phyloP scores from a whole-genome alignment of 2,888 invertebrate species.

The Cantharis nigra region DNA sequence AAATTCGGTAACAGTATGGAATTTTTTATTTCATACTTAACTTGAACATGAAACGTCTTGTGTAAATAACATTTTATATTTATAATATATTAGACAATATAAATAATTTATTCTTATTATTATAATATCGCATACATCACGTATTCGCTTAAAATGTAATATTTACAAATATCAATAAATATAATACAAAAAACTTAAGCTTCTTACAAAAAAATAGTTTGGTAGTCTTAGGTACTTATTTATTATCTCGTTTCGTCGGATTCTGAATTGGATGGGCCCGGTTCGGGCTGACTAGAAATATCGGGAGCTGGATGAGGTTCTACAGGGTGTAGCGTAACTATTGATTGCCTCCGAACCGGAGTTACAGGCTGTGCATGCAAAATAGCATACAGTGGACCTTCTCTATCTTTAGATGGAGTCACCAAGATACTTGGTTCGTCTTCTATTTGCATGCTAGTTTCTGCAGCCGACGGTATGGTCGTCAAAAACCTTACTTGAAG shows the following conservation, averaged over 20 bases:
- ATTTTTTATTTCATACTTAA: slow-evolving; percentile 43
- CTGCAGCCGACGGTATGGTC: slow-evolving; percentile 75
- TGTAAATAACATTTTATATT: slow-evolving; percentile 50
- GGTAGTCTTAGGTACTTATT: slow-evolving; percentile 38
- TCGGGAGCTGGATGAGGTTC: slow-evolving; percentile 39
- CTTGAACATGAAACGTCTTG: slow-evolving; percentile 48
- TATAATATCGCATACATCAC: slow-evolving; percentile 34
- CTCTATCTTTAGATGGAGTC: slow-evolving; percentile 50
- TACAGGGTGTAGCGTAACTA: slow-evolving; percentile 53
- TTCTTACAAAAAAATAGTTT: slow-evolving; percentile 37
- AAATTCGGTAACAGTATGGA: slow-evolving; percentile 40
- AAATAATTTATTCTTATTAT: slow-evolving; percentile 35
- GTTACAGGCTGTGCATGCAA: slow-evolving; percentile 48
- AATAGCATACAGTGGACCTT: slow-evolving; percentile 54
- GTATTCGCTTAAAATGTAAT: slow-evolving; percentile 31
- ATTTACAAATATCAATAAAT: slow-evolving; percentile 42
- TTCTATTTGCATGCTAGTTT: slow-evolving; percentile 70
- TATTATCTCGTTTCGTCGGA: slow-evolving; percentile 41
- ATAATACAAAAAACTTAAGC: slow-evolving; percentile 41
- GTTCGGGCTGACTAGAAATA: slow-evolving; percentile 42
- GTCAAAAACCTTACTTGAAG: slow-evolving; percentile 65
- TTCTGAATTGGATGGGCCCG: slow-evolving; percentile 37
- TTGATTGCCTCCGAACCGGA: slow-evolving; percentile 50
- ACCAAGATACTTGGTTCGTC: slow-evolving; percentile 60
- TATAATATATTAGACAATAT: slow-evolving; percentile 34